Conservation (phyloP, 2,113 vertebrate species). For the Antechinus flavipes region DNA sequence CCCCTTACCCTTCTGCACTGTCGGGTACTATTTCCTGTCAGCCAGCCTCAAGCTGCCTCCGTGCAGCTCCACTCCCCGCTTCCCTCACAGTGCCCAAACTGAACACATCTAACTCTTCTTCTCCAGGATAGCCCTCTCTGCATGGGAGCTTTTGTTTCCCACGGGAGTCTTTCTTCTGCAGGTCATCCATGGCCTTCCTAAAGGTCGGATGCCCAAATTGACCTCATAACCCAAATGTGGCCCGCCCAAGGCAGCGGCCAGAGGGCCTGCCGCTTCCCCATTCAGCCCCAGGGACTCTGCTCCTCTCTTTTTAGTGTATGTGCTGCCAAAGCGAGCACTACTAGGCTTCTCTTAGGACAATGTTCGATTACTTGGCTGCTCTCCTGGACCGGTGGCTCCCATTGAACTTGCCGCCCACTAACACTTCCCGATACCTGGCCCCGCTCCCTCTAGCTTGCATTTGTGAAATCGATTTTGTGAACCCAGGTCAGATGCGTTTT, state of each 20-base stretch:
- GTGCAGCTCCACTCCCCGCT: not conserved
- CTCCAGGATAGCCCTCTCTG: not conserved
- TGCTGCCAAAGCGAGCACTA: too few species aligned
- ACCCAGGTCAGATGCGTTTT: not conserved
- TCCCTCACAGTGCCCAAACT: not conserved
- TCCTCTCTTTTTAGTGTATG: not conserved
- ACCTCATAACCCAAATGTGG: not conserved
- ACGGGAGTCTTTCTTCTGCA: not conserved
- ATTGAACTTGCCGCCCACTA: not conserved
- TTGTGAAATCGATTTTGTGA: not conserved
- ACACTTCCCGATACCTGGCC: not conserved
- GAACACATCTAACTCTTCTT: not conserved
- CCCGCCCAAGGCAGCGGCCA: not conserved
- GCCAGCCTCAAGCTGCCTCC: not conserved
- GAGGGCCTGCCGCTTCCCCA: not conserved
- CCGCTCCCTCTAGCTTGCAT: not conserved
- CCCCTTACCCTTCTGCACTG: not conserved
- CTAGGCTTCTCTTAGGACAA: too few species aligned
- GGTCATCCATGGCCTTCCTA: not conserved
- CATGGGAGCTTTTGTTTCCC: not conserved
- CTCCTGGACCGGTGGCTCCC: not conserved
- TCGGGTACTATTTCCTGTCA: not conserved
- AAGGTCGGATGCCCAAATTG: not conserved
- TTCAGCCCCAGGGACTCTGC: not conserved
- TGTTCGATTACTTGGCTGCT: not conserved